phyloP scores from a whole-genome alignment of 2,888 invertebrate species.

The Chaitophorus viminalis region DNA sequence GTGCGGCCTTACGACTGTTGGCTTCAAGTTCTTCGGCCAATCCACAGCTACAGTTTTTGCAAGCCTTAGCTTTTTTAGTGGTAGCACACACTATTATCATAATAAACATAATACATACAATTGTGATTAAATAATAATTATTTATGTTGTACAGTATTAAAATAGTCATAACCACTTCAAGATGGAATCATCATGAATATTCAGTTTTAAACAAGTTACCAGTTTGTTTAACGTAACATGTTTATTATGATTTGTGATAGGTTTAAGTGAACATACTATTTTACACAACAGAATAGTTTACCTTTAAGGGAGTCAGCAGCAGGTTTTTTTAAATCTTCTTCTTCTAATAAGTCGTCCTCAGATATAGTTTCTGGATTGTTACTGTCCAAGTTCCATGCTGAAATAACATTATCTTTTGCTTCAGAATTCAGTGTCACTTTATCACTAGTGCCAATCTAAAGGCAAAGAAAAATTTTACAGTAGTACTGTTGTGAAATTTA shows the following conservation, averaged over 20 bases:
- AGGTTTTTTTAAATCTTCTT: constrained; percentile 89
- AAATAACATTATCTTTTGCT: constrained; percentile 65
- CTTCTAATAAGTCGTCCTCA: constrained; percentile 88
- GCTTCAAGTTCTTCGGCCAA: constrained; percentile 89
- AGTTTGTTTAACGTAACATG: too few relatives aligned
- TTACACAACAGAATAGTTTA: constrained; percentile 66
- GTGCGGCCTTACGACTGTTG: constrained; percentile 67
- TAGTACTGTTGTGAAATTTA: too few relatives aligned
- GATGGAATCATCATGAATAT: too few relatives aligned
- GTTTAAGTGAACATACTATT: too few relatives aligned
- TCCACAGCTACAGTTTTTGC: constrained; percentile 97
- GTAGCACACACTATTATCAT: constrained; percentile 79
- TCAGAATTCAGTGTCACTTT: background rate
- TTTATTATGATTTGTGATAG: too few relatives aligned
- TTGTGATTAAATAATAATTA: background rate
- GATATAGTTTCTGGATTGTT: constrained; percentile 79
- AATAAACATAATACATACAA: background rate
- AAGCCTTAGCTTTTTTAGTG: constrained; percentile 93
- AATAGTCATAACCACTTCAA: too few relatives aligned
- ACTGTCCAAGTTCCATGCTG: constrained; percentile 82
- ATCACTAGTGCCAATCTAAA: constrained; percentile 36
- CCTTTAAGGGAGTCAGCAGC: constrained; percentile 85
- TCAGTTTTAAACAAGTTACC: too few relatives aligned
- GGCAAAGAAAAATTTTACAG: background rate
- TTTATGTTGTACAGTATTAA: too few relatives aligned